Base-by-base conservation (phyloP, 2,113 vertebrate species). In the Triplophysa rosa region DNA sequence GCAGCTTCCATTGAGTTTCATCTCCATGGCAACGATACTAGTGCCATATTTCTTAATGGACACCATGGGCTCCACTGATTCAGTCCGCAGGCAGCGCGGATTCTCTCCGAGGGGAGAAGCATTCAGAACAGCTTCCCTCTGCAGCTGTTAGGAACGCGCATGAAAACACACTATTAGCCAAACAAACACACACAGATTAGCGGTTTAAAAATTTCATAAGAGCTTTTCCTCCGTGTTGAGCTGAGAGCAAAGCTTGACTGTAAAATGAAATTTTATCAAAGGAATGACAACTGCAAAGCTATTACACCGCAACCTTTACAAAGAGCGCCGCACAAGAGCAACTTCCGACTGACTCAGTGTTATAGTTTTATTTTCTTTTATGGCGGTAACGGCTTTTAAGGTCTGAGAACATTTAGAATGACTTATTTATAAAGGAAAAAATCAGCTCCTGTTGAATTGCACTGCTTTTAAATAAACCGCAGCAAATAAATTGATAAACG, bases 21-120 rank as follows among this genome's bases (percentile, higher is more conserved):
- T 84, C 85, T 90, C 82, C 21, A 91, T 47, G 67, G 88, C 83
- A 86, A 86, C 83, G 82, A 76, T 83, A 85, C 86, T 79, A 87
- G 86, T 88, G 88, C 86, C 72, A 87, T 87, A 86, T 87, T 87
- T 84, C 86, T 88, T 82, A 86, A 79, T 84, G 89, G 88, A 83
- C 88, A 81, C 84, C 85, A 82, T 87, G 91, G 90, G 89, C 89
- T 92, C 89, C 88, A 88, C 77, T 88, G 74, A 90, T 88, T 92
- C 88, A 82, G 87, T 88, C 87, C 83, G 87, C 89, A 90, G 84
- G 87, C 91, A 79, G 84, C 85, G 79, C 85, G 87, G 92, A 92
- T 90, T 92, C 91, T 92, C 90, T 83, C 86, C 83, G 86, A 91
- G 91, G 69, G 62, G 61, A 16, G 45, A 81, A 81, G 81, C 72